Conservation (phyloP, 2,888 invertebrate genomes). For the Tribolium freemani region DNA sequence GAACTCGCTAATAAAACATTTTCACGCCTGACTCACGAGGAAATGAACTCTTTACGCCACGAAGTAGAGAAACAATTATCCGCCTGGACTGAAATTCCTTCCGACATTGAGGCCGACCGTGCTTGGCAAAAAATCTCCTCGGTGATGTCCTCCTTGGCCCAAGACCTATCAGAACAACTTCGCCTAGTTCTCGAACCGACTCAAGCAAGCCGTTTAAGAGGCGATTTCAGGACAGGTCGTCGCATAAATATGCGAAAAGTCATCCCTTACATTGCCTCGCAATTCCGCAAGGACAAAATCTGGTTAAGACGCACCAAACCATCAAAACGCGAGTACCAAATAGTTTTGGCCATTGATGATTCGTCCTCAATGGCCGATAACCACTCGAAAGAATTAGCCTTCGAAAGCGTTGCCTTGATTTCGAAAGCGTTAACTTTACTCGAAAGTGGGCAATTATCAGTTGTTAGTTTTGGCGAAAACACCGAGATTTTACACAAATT, state of each 20-base stretch:
- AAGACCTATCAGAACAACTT: slow-evolving; percentile 93
- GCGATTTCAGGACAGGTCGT: slow-evolving; percentile 96
- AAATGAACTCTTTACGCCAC: slow-evolving; percentile 67
- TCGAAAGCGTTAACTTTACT: slow-evolving; percentile 90
- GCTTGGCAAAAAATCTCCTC: slow-evolving; percentile 77
- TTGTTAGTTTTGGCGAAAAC: slow-evolving; percentile 91
- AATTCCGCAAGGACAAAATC: slow-evolving; percentile 99
- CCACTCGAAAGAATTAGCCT: slow-evolving; percentile 90
- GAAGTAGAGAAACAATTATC: slow-evolving; percentile 70
- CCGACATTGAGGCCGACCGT: slow-evolving; percentile 67
- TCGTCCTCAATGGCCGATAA: slow-evolving; percentile 93
- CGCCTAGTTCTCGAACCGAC: slow-evolving; percentile 96
- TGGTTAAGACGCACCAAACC: slow-evolving; percentile 97
- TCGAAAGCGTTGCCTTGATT: slow-evolving; percentile 94
- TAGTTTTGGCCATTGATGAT: slow-evolving; percentile 96
- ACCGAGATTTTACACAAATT: slow-evolving; percentile 90
- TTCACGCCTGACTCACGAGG: slow-evolving; percentile 60
- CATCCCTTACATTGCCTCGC: slow-evolving; percentile 98
- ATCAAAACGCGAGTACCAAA: slow-evolving; percentile 95
- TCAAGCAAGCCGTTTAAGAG: slow-evolving; percentile 89
- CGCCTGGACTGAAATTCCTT: slow-evolving; percentile 69
- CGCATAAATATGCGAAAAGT: slow-evolving; percentile 98
- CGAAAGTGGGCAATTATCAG: slow-evolving; percentile 93
- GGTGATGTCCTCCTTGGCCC: slow-evolving; percentile 76
- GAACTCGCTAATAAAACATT: slow-evolving; percentile 51